Base-by-base conservation (phyloP, 2,888 invertebrate species). In the Linyphia triangularis region DNA sequence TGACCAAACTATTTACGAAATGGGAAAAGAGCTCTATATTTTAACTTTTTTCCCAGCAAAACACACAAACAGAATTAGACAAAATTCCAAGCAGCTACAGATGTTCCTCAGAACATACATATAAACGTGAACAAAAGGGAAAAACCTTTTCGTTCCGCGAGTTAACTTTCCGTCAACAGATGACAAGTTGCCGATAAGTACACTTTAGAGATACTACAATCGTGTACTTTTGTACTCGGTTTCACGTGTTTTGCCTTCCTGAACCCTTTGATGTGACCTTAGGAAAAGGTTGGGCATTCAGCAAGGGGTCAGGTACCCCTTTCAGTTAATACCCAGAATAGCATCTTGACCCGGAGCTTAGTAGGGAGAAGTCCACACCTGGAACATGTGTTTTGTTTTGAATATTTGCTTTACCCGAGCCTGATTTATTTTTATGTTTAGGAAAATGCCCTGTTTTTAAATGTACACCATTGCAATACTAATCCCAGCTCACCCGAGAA, bases 261-360 rank as follows among this genome's bases (percentile, higher is more conserved):
- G 63, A 26, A 24, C 63, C 63, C 63, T 63, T 63, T 63, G 63
- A 28, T 26, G 13, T 24, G 63, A 24, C 63, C 26, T 26, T n/a
- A 7, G 6, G 6, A n/a, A 5, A 1, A n/a, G n/a, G 22, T 63
- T 22, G 63, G 13, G 24, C 16, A 3, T 51, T 40, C 73, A 24
- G 28, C 33, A n/a, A 37, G 81, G 57, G 81, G 69, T 81, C 57
- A 69, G 69, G 19, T 24, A 81, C 69, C 69, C 59, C 33, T 79
- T 24, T 28, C 22, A 61, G 43, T 40, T 24, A 30, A 37, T 37
- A 5, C n/a, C 69, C 13, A 22, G 69, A 81, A 69, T 81, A 69
- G 81, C 19, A 81, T 24, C 37, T 81, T 69, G 69, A 69, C 37
- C 57, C n/a, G 4, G 22, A 43, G 13, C 2, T 26, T 4, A 0